Base-by-base conservation (phyloP, 2,797 vertebrate species). In the Loris lydekkerianus region DNA sequence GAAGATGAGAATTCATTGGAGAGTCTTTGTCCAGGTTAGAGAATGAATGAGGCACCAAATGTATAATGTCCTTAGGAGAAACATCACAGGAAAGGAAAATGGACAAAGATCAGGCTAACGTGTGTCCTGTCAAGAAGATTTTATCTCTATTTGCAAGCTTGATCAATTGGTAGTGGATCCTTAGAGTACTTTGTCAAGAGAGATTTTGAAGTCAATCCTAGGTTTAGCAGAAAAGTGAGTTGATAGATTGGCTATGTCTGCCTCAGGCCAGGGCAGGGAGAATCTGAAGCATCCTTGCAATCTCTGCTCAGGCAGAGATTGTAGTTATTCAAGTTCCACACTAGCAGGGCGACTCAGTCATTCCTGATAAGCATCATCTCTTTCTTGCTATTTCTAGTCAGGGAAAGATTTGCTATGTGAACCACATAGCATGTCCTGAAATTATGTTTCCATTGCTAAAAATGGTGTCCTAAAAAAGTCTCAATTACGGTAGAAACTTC, bases 91-190 rank as follows among this genome's bases (percentile, higher is more conserved):
- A 90, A 86, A 97, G 5, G 21, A 89, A 88, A 90, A 92, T 61
- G 29, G 73, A 73, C 84, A 93, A 75, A 46, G 56, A 75, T 76
- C 29, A 89, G 29, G 61, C 60, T 72, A 76, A 70, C 56, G 91
- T 69, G 27, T 61, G 11, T 67, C 88, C 56, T 63, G 70, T 60
- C 75, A 75, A 88, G 46, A 60, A 88, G 46, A 49, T 86, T 82
- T 95, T 90, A 90, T 93, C 49, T 90, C 67, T 91, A 25, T 67
- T 91, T 89, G 53, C 29, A 89, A 95, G 89, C 86, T 82, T 89
- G 76, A 94, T 89, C 89, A 63, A 83, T 83, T 67, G 14, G 8
- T 56, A 89, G 46, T 34, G 34, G 63, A 34, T 86, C 27, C n/a
- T 53, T 14, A 60, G 31, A 78, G 23, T 6, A 58, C 70, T 91